These are phyloP conservation scores for Ctenopoma kingsleyae DNA, from an alignment of 2,797 vertebrate genomes.

Conservation along the genomic window DNA sequence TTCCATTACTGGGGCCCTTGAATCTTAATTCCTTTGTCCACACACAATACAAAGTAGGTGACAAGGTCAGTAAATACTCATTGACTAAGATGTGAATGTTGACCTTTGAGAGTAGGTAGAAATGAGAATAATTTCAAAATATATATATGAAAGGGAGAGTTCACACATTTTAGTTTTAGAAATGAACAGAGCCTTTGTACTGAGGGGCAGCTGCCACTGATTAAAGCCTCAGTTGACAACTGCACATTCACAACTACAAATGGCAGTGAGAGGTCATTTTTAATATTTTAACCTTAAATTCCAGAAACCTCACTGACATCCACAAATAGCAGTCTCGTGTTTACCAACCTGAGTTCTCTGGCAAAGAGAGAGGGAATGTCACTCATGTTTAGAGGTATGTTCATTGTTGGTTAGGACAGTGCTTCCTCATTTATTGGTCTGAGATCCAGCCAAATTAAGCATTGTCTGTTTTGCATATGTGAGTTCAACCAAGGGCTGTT, in stretches of 20 bases:
- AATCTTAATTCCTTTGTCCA: slow-evolving; percentile 94
- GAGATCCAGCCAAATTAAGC: not conserved
- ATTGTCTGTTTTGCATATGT: not conserved
- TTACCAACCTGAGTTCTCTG: not conserved
- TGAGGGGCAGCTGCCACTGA: slow-evolving; percentile 27
- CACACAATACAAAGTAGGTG: slow-evolving; percentile 88
- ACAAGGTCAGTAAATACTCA: slow-evolving; percentile 87
- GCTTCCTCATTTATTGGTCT: not conserved
- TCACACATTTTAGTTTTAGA: slow-evolving; percentile 45
- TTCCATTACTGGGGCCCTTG: slow-evolving; percentile 91
- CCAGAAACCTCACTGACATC: not conserved
- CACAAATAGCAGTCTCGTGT: not conserved
- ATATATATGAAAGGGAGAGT: slow-evolving; percentile 53
- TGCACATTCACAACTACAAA: slow-evolving; percentile 14
- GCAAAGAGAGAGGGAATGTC: too few relatives aligned
- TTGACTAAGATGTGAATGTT: slow-evolving; percentile 82
- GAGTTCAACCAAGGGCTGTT: not conserved
- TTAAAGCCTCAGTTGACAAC: slow-evolving; percentile 12
- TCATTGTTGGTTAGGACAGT: not conserved
- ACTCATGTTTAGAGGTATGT: not conserved
- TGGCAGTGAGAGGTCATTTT: slow-evolving; percentile 3
- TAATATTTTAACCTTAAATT: not conserved
- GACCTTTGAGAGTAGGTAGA: slow-evolving; percentile 83
- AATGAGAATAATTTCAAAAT: slow-evolving; percentile 72
- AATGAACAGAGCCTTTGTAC: slow-evolving; percentile 42